A percentile compares a stretch with the other conserved stretches of the same genome.
Conservation (phyloP, 1,140 invertebrate genomes). For the Trichoplusia ni region DNA sequence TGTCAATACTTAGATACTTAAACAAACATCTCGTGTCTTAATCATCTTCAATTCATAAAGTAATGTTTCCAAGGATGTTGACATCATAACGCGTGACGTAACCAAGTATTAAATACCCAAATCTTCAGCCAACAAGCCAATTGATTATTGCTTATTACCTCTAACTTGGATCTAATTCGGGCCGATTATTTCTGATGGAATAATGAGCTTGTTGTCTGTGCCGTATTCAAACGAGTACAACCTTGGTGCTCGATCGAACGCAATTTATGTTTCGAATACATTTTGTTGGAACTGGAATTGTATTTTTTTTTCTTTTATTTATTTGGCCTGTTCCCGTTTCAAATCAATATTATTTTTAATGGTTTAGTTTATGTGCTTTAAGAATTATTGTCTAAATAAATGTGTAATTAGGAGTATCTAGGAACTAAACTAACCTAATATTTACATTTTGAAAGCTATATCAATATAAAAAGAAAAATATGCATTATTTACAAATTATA, state of each 20-base stretch:
- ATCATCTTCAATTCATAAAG: too few relatives aligned
- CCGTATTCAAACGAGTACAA: background rate
- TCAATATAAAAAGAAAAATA: too few relatives aligned
- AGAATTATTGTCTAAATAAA: too few relatives aligned
- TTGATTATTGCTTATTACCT: conserved; percentile 11
- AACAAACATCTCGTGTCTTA: too few relatives aligned
- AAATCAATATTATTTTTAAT: too few relatives aligned
- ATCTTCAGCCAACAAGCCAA: background rate
- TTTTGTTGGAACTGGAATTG: background rate
- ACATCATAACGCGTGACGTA: background rate
- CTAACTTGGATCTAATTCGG: conserved; percentile 10
- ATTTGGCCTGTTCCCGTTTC: background rate
- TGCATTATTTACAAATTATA: too few relatives aligned
- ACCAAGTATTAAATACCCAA: background rate
- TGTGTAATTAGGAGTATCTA: too few relatives aligned
- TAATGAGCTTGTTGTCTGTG: conserved; percentile 21
- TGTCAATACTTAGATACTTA: too few relatives aligned
- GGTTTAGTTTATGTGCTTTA: too few relatives aligned
- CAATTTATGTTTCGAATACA: background rate
- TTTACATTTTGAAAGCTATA: too few relatives aligned
- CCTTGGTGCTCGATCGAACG: background rate
- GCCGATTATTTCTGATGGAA: conserved; percentile 14
- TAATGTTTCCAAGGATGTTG: too few relatives aligned
- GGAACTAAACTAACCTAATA: too few relatives aligned
- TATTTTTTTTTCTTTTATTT: background rate